phyloP scores from a whole-genome alignment of 2,888 invertebrate genomes.

The Mylabris sibirica region DNA sequence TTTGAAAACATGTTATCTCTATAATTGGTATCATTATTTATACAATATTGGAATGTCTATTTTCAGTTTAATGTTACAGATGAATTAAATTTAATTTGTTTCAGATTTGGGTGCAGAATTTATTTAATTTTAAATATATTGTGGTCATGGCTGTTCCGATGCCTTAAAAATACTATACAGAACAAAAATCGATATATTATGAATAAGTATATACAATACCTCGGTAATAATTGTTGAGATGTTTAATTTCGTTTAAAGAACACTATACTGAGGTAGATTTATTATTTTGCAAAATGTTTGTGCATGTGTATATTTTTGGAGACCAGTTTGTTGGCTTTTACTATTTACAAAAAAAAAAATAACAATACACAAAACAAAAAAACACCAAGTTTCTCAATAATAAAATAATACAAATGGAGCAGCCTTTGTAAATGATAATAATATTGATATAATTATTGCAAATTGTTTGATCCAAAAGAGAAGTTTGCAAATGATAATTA shows the following conservation, averaged over 20 bases:
- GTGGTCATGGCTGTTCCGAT: constrained; percentile 13
- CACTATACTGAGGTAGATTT: neutral
- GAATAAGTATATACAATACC: neutral
- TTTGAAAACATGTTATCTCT: neutral
- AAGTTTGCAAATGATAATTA: neutral
- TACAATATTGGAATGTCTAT: neutral
- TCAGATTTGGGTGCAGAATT: neutral
- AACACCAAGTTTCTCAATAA: neutral
- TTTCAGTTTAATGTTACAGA: neutral
- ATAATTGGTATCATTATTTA: neutral
- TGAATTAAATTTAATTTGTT: neutral
- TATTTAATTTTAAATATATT: neutral
- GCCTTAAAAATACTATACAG: constrained; percentile 6
- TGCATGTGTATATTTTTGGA: constrained; percentile 14
- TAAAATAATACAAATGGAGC: neutral
- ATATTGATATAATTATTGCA: neutral
- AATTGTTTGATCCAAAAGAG: neutral
- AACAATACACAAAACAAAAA: neutral
- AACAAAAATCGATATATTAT: neutral
- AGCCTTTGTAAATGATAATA: constrained; percentile 3
- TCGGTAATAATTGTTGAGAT: neutral
- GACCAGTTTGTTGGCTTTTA: constrained; percentile 10
- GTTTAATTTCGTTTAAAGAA: neutral
- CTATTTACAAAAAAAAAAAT: neutral
- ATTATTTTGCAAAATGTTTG: constrained; percentile 11